A percentile compares a stretch with the other conserved stretches of the same genome.
These are phyloP conservation scores for Neocloeon triangulifer DNA, from an alignment of 1,140 invertebrate species.

Conservation along the genomic window DNA sequence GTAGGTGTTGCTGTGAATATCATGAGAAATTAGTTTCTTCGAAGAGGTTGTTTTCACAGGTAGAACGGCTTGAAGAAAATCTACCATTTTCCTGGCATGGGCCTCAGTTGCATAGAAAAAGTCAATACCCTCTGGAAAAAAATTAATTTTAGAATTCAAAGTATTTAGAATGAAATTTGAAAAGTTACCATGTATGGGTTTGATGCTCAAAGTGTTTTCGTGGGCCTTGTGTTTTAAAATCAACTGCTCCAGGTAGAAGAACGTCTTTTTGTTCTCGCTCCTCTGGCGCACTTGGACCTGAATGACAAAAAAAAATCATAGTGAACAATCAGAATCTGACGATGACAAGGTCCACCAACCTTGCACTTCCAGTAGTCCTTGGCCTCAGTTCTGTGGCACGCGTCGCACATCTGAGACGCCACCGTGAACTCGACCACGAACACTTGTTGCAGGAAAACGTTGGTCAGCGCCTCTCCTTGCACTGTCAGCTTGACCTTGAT, in stretches of 20 bases:
- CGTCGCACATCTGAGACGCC: conserved; percentile 87
- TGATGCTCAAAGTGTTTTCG: conserved; percentile 78
- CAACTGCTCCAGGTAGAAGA: conserved; percentile 94
- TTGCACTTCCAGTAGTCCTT: conserved; percentile 97
- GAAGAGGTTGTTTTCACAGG: conserved; percentile 72
- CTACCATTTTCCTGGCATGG: conserved; percentile 84
- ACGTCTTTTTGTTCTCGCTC: conserved; percentile 88
- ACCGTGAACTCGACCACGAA: conserved; percentile 89
- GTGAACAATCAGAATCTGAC: not conserved
- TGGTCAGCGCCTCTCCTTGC: conserved; percentile 79
- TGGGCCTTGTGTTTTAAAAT: conserved; percentile 92
- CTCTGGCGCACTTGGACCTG: conserved; percentile 69
- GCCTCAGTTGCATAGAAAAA: conserved; percentile 84
- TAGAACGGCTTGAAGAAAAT: conserved; percentile 72
- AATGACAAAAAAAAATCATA: conserved; percentile 7
- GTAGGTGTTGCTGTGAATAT: conserved; percentile 88
- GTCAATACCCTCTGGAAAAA: conserved; percentile 70
- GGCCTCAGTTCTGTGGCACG: conserved; percentile 89
- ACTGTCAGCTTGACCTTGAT: conserved; percentile 92
- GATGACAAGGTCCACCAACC: not conserved
- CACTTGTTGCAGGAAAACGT: conserved; percentile 65
- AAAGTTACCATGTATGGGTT: conserved; percentile 59
- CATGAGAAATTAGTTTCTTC: conserved; percentile 92
- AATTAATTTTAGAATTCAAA: conserved; percentile 7
- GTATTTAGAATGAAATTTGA: conserved; percentile 3